Evolutionary conservation across 2,113 vertebrate genomes (phyloP).

Genomic region (Mobula hypostoma): DNA sequence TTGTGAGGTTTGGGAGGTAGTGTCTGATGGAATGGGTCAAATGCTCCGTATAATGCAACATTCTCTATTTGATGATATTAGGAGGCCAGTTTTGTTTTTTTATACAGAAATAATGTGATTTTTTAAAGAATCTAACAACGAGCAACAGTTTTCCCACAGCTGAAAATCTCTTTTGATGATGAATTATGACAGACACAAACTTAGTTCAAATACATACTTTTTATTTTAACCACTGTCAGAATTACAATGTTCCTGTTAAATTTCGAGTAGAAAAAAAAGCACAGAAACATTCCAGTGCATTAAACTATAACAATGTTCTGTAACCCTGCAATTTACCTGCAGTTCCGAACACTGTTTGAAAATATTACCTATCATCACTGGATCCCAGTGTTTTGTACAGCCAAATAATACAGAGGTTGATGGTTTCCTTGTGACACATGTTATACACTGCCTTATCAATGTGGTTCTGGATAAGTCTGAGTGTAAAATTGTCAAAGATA

Average conservation of each 20-base stretch:
- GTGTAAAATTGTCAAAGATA: neutral
- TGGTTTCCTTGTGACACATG: neutral
- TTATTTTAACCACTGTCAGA: constrained; percentile 5
- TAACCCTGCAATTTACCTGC: neutral
- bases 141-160: neutral
- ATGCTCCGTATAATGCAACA: neutral
- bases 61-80: neutral
- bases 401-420: neutral
- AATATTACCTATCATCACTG: neutral
- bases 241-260: neutral
- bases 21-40: neutral
- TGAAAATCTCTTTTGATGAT: neutral
- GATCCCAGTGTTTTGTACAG: neutral
- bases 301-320: neutral
- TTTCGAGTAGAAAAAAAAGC: neutral
- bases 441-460: neutral
- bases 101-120: neutral
- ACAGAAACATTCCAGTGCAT: constrained; percentile 3
- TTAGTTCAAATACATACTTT: constrained; percentile 25
- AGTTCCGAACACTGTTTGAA: neutral
- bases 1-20: neutral
- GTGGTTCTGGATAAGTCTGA: neutral
- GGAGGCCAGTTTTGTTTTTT: neutral
- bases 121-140: too few relatives aligned
- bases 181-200: neutral